Evolutionary conservation across 2,113 vertebrate species (phyloP).

Genomic region (Mustelus asterias): DNA sequence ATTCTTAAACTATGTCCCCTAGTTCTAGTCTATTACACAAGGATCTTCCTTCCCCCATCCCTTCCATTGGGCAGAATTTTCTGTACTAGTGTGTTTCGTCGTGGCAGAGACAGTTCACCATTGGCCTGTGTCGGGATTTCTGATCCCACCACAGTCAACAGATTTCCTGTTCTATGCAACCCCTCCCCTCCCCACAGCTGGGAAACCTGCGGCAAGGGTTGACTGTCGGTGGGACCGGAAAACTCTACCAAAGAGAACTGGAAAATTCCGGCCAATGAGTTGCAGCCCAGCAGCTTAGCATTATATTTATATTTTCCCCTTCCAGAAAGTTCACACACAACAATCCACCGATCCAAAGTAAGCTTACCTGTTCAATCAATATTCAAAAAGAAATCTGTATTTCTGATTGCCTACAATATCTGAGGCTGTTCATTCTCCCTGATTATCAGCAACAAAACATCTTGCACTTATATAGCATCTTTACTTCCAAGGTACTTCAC

Average conservation of each 20-base stretch:
- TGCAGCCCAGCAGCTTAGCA: neutral
- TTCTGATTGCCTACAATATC: neutral
- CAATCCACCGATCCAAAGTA: neutral
- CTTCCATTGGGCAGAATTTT: neutral
- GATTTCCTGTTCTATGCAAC: too few species aligned
- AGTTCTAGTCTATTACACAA: neutral
- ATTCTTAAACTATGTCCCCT: too few species aligned
- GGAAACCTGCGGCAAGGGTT: too few species aligned
- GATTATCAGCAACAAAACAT: neutral
- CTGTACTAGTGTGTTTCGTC: too few species aligned
- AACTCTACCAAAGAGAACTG: too few species aligned
- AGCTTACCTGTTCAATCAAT: neutral
- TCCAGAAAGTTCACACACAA: neutral
- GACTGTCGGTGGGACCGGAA: too few species aligned
- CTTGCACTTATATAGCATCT: neutral
- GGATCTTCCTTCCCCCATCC: neutral
- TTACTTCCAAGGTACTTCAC: neutral
- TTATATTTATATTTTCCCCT: neutral
- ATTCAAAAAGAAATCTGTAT: neutral
- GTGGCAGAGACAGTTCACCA: too few species aligned
- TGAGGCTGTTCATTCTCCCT: neutral
- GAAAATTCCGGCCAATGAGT: neutral
- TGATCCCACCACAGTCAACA: too few species aligned
- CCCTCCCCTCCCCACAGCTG: too few species aligned
- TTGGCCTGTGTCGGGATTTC: too few species aligned